phyloP scores from a whole-genome alignment of 2,797 vertebrate genomes.

The Semaprochilodus insignis region DNA sequence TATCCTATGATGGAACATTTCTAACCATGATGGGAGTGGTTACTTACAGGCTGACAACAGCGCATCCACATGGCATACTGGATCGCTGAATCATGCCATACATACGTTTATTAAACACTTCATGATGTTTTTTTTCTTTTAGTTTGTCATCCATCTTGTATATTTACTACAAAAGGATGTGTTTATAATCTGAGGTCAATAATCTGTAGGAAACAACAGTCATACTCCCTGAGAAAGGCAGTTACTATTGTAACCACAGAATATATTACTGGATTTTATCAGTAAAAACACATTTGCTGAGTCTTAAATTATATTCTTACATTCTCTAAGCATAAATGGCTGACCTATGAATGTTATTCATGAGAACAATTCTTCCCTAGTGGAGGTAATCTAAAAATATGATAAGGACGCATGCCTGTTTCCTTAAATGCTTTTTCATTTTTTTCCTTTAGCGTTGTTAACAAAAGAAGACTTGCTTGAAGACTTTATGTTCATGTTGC shows the following conservation, averaged over 20 bases:
- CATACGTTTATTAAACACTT: no score
- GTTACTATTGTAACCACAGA: background rate
- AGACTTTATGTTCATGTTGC: background rate
- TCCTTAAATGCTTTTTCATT: background rate
- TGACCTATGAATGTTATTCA: background rate
- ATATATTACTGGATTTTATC: slow-evolving; percentile 46
- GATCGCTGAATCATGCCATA: no score
- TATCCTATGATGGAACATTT: no score
- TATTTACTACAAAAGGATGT: background rate
- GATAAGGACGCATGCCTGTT: background rate
- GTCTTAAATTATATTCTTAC: background rate
- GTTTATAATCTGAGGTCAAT: background rate
- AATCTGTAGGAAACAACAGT: slow-evolving; percentile 8
- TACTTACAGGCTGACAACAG: no score
- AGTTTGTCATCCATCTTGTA: background rate
- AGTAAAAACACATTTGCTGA: slow-evolving; percentile 17
- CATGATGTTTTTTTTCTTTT: no score
- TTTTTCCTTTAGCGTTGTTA: background rate
- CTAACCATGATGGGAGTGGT: no score
- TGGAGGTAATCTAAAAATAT: background rate
- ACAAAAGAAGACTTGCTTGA: background rate
- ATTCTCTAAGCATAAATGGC: background rate
- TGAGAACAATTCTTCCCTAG: background rate
- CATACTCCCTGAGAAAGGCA: background rate
- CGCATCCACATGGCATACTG: no score